Conservation (phyloP, 1,140 invertebrate species). For the Apis mellifera region DNA sequence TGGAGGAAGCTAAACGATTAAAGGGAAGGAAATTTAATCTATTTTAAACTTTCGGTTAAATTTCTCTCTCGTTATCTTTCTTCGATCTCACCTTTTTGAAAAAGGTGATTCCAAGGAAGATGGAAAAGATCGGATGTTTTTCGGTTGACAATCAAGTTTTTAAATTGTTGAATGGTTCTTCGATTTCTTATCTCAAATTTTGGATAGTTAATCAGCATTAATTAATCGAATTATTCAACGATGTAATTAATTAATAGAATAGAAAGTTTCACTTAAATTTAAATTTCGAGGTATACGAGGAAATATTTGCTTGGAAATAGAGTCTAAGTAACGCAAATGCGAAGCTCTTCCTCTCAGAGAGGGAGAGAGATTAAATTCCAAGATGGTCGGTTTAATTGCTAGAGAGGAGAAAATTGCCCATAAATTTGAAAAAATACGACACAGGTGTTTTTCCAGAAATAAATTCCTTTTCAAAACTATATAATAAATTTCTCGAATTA, state of each 20-base stretch:
- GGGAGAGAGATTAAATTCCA: conserved; percentile 17
- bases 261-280: background rate
- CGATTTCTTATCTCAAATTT: too few relatives aligned
- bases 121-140: background rate
- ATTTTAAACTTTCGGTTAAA: conserved; percentile 27
- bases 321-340: background rate
- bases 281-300: background rate
- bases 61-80: background rate
- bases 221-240: background rate
- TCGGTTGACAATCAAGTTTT: too few relatives aligned
- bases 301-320: background rate
- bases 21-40: conserved; percentile 43
- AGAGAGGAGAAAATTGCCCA: conserved; percentile 17
- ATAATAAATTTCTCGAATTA: too few relatives aligned
- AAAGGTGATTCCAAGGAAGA: background rate
- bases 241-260: background rate
- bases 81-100: background rate
- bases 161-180: too few relatives aligned
- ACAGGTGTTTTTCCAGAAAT: background rate
- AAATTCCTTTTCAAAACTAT: too few relatives aligned
- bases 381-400: conserved; percentile 22
- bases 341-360: background rate
- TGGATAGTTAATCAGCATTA: too few relatives aligned
- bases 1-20: conserved; percentile 7
- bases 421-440: conserved; percentile 6